Evolutionary conservation across 2,888 invertebrate species (phyloP), one percentile per base, ranked within the genome.

Genomic region (Harpagoxenus sublaevis): DNA sequence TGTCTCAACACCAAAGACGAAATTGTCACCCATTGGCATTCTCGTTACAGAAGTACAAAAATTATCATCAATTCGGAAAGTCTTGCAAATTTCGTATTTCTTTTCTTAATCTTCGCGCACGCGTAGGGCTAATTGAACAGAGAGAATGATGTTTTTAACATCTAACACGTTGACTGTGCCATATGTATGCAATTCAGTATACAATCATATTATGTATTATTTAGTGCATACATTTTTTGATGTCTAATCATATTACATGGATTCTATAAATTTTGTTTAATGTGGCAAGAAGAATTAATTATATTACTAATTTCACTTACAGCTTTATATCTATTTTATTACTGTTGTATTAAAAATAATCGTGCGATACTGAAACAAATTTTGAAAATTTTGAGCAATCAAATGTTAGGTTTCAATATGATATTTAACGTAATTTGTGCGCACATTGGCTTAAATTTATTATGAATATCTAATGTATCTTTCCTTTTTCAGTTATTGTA

Each of bases 11-110:
- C 55, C 18, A 42, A 55, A 66, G 18, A 42, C 42, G 23, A 45
- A 73, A 71, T 79, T 79, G 48, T 70, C 48, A 60, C 15, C 45
- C 39, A 55, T 31, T 45, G 9, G 42, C 45, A n/a, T 42, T 53
- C 15, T 5, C 6, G 68, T 45, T 55, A 39, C 51, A 23, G 6
- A 77, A 53, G 15, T 23, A 18, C 18, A 53, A 53, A 39, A 53
- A 39, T 18, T 51, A 53, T 63, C 23, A 35, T 23, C 5, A 48
- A 55, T 18, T 51, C 18, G 15, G 18, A 1, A 3, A 23, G 3
- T 15, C 12, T 28, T 60, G n/a, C 8, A 35, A 74, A 45, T 45
- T 70, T 70, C 12, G 2, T 4, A 12, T 15, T 12, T 74, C 15
- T 6, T 73, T 48, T 45, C 12, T 60, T 42, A 31, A 45, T 35